Percentiles rank a stretch among this genome's conserved stretches.
These are phyloP conservation scores for Momotus momota DNA, from an alignment of 2,797 vertebrate genomes.

Conservation along the genomic window DNA sequence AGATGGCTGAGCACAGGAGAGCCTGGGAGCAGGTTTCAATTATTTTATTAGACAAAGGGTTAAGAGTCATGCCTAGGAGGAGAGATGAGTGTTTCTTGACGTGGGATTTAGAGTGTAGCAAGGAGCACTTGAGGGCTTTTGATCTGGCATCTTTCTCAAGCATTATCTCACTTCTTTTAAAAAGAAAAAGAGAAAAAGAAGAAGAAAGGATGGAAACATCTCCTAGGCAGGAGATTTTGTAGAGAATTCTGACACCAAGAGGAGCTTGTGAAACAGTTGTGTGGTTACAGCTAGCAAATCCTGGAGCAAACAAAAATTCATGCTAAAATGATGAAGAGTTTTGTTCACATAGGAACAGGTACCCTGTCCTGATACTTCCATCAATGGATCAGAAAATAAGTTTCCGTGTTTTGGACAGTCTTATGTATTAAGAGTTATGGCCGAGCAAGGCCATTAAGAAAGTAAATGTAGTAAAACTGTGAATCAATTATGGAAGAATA, in stretches of 20 bases:
- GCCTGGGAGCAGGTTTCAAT: slow-evolving; percentile 55
- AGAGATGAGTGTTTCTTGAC: slow-evolving; percentile 58
- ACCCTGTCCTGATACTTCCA: background rate
- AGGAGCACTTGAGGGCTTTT: slow-evolving; percentile 53
- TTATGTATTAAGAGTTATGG: slow-evolving; percentile 41
- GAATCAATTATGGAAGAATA: slow-evolving; percentile 60
- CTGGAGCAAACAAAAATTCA: background rate
- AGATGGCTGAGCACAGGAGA: slow-evolving; percentile 22
- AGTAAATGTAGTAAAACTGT: slow-evolving; percentile 59
- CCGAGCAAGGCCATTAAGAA: slow-evolving; percentile 62
- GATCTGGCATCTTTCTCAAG: slow-evolving; percentile 50
- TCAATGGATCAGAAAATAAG: slow-evolving; percentile 2
- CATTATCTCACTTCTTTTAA: slow-evolving; percentile 19
- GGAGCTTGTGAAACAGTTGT: background rate
- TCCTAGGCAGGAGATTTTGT: slow-evolving; percentile 5
- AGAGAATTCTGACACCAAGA: slow-evolving; percentile 31
- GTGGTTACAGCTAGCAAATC: background rate
- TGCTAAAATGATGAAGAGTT: background rate
- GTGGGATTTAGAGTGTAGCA: slow-evolving; percentile 39
- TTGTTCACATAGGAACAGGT: background rate
- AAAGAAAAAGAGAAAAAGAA: background rate
- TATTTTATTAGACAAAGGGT: slow-evolving; percentile 63
- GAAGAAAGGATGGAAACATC: background rate
- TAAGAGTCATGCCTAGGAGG: slow-evolving; percentile 43
- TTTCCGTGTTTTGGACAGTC: slow-evolving; percentile 19